Base-by-base conservation (phyloP, 2,797 vertebrate genomes). In the Florisuga fusca region DNA sequence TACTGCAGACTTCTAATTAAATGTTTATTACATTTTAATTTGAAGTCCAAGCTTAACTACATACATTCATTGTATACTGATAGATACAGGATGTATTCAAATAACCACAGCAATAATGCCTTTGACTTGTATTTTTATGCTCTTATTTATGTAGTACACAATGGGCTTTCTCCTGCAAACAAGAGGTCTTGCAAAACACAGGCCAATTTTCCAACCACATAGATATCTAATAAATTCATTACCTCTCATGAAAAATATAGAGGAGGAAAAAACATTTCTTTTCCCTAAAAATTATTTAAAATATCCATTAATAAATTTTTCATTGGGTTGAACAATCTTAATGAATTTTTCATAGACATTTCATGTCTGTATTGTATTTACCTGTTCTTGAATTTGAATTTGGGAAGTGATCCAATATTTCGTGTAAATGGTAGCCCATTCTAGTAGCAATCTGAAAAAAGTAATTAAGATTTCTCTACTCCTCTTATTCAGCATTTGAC, bases 401-500 rank as follows among this genome's bases (percentile, higher is more conserved):
- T 84, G 64, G 45, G 59, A 90, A 71, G 17, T 7, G 6, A 94
- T 33, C 8, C 64, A 67, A 9, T 21, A 57, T 76, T 79, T 73
- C 82, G 31, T 73, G 58, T 67, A 93, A 94, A 76, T 26, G 41
- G 71, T 46, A 93, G 73, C 10, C 33, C 26, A 31, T 79, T 76
- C 63, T 31, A 87, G 54, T 31, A 82, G 76, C 33, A 71, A 94
- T 20, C 14, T 66, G 23, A 87, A 94, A 77, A 68, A 77, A 61
- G 51, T 57, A 79, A 93, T 79, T 73, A 67, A 84, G 61, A n/a
- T 79, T 94, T 79, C 67, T 74, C 71, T 61, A 17, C 46, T 91
- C 20, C 25, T 90, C 36, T 84, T 91, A 71, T 48, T 90, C 84
- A 91, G 74, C 10, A 22, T 88, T 91, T 96, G 94, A 95, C 85